These are phyloP conservation scores for Pipra filicauda DNA, from an alignment of 2,113 vertebrate species.

Conservation along the genomic window DNA sequence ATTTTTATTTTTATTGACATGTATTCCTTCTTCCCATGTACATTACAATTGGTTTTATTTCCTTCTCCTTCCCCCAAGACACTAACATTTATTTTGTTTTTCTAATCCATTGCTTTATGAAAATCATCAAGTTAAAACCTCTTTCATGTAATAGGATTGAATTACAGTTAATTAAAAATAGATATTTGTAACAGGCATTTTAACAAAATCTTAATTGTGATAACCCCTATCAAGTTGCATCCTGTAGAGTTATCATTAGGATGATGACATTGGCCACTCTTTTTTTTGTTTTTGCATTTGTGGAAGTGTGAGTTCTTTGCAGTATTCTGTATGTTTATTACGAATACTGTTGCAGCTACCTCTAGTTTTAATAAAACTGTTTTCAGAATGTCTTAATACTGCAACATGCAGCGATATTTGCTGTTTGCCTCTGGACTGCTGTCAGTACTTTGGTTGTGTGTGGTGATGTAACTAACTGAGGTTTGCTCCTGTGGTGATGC, in stretches of 20 bases:
- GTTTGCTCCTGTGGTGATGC: background rate
- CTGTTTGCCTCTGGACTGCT: background rate
- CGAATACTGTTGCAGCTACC: background rate
- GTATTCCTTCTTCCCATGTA: background rate
- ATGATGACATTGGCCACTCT: background rate
- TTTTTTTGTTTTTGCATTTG: background rate
- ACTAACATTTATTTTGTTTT: background rate
- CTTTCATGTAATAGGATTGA: background rate
- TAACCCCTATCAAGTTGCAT: background rate
- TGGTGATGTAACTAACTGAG: background rate
- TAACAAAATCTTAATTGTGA: constrained; percentile 58
- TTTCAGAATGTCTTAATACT: background rate
- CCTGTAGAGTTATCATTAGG: background rate
- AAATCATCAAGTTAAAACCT: constrained; percentile 7
- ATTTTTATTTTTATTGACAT: background rate
- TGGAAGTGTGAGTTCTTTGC: constrained; percentile 26
- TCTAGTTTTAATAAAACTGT: background rate
- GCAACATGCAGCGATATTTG: accelerated
- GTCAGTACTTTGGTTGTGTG: background rate
- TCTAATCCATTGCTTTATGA: background rate
- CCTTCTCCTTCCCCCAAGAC: background rate
- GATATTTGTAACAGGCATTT: constrained; percentile 57
- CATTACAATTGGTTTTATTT: background rate
- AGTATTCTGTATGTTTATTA: constrained; percentile 34
- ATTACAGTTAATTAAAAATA: constrained; percentile 47